Base-by-base conservation (phyloP, 30 jellyfish, hydroid and myxozoan genomes). In the Pseudorhiza aurosa region DNA sequence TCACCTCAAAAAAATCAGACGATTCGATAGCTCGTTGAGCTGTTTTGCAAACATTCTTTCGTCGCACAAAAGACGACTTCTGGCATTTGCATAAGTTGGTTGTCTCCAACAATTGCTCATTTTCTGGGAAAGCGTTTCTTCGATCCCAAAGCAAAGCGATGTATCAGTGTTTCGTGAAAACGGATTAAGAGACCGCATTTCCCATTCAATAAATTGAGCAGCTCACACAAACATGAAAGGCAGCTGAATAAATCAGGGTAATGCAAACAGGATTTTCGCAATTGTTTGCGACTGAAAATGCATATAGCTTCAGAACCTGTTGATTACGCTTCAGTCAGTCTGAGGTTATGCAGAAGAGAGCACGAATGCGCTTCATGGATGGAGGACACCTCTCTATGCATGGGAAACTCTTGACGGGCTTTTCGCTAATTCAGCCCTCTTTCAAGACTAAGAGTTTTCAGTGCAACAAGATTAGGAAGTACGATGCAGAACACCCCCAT, bases 191-290 rank as follows among this genome's bases (percentile, higher is more conserved):
- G 2, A 1, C 24, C 35, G 35, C 67, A 1, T 47, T 2, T 15
- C 21, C 21, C 8, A 2, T n/a, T 53, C 8, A 53, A 53, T 33
- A 19, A 53, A 53, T 7, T 53, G 67, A 19, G 22, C 33, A 53
- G 36, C 22, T 53, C 33, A 14, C 4, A 36, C 12, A 53, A 53
- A 53, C 67, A 53, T n/a, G 1, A 1, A 2, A 53, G 4, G 14
- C 67, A 53, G 67, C 67, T 53, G 67, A 53, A 53, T 24, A 53
- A 53, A 53, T 19, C 24, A 19, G 12, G 37, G 25, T n/a, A 53
- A 19, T 12, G 8, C 8, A 17, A 6, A 14, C 36, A 15, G 35
- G 22, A 6, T 53, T 53, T 53, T 1, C 4, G 25, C 19, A 53
- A 5, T 15, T 24, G 17, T n/a, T 19, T 5, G 2, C 37, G 12